These are phyloP conservation scores for Turnix velox DNA, from an alignment of 2,113 vertebrate genomes.

Conservation along the genomic window DNA sequence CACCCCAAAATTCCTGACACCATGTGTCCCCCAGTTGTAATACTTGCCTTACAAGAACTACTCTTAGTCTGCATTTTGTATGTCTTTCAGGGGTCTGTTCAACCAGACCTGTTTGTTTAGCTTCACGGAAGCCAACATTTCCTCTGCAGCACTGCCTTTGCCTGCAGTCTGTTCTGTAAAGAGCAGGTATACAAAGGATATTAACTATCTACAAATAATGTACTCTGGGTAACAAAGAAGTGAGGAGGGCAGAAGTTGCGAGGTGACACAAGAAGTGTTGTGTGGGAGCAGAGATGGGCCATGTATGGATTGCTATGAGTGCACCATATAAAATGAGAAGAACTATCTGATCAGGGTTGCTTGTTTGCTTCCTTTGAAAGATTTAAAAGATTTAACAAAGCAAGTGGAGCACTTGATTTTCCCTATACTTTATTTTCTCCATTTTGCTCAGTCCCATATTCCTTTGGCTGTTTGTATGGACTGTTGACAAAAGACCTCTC, in stretches of 20 bases:
- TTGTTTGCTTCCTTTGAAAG: neutral
- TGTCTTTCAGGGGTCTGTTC: neutral
- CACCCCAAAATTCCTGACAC: neutral
- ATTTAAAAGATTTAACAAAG: neutral
- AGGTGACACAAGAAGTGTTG: neutral
- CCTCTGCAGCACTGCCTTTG: neutral
- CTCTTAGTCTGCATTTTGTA: neutral
- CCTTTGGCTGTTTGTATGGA: neutral
- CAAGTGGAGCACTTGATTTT: neutral
- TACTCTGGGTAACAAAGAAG: neutral
- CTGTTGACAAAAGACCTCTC: neutral
- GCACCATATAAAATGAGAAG: neutral
- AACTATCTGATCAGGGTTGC: neutral
- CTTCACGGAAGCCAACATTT: neutral
- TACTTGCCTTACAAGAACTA: neutral
- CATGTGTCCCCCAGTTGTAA: fast-evolving
- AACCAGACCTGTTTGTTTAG: neutral
- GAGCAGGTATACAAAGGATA: neutral
- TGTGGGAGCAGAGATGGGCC: neutral
- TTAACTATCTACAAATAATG: neutral
- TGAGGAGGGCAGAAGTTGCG: neutral
- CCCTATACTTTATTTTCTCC: neutral
- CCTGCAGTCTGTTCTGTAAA: neutral
- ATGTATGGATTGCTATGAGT: neutral
- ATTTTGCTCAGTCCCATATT: neutral